Evolutionary conservation across 2,888 invertebrate genomes (phyloP).

Genomic region (Pristionchus arcanus): DNA sequence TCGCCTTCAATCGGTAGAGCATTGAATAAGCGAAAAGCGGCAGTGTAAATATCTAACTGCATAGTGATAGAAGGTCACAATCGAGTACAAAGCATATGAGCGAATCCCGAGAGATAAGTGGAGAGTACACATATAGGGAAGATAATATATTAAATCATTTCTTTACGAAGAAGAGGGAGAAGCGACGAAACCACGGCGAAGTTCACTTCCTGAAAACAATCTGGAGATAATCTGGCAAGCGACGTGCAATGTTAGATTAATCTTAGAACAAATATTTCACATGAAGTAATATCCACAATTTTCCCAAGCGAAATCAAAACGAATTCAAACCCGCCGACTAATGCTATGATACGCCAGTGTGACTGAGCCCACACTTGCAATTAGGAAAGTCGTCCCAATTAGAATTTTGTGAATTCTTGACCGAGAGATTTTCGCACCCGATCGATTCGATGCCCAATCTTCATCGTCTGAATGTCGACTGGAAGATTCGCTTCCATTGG

Average conservation of each 20-base stretch:
- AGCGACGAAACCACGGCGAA: constrained; percentile 12
- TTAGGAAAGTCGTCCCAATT: neutral
- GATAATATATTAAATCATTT: neutral
- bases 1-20: constrained; percentile 13
- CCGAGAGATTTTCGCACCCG: neutral
- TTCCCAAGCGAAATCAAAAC: too few species aligned
- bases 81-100: neutral
- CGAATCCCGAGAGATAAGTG: neutral
- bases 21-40: constrained; percentile 10
- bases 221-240: constrained; percentile 6
- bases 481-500: constrained; percentile 48
- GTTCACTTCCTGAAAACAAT: constrained; percentile 20
- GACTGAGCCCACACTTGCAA: neutral
- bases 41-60: constrained; percentile 27
- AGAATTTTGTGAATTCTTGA: neutral
- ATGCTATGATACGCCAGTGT: neutral
- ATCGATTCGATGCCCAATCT: constrained; percentile 52
- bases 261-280: neutral
- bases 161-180: neutral
- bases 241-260: neutral
- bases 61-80: neutral
- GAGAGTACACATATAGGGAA: neutral
- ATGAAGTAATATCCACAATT: too few species aligned
- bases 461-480: constrained; percentile 54
- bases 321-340: neutral